These are phyloP conservation scores for western clawed frog (Xenopus tropicalis) DNA, from an alignment of 2,113 vertebrate species.

Conservation along the genomic window UCB_Xtro_10.0 CM004449.2:95167501-95168000, in stretches of 20 bases:
- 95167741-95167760: neutral
- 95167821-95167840: too few relatives aligned
- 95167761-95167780: too few relatives aligned
- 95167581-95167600: neutral
- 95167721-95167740: neutral
- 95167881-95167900: too few relatives aligned
- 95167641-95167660: neutral
- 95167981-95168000: too few relatives aligned
- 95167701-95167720: neutral
- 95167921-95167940: too few relatives aligned
- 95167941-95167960: too few relatives aligned
- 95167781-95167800: too few relatives aligned
- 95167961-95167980: too few relatives aligned
- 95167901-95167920: too few relatives aligned
- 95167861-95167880: too few relatives aligned
- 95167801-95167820: too few relatives aligned
- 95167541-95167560: conserved; percentile 21
- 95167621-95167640: neutral
- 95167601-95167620: neutral
- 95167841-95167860: too few relatives aligned
- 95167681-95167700: neutral
- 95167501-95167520: neutral
- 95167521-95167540: neutral
- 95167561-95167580: conserved; percentile 14
- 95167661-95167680: neutral